A percentile compares a stretch with the other conserved stretches of the same genome.
phyloP scores from a whole-genome alignment of 2,113 vertebrate genomes.

The Syrmaticus mikado region DNA sequence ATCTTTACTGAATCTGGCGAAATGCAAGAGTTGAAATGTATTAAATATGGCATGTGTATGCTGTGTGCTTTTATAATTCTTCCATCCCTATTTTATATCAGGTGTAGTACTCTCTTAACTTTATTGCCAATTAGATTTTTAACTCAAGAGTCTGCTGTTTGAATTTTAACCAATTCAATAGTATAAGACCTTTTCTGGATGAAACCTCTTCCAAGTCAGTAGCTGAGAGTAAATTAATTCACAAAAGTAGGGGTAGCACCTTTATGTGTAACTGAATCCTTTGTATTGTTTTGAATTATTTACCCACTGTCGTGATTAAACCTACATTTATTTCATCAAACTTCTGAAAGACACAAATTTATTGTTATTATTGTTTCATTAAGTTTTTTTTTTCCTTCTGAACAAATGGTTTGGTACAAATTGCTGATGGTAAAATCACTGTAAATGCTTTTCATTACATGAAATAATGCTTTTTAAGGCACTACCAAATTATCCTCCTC shows the following conservation, averaged over 20 bases:
- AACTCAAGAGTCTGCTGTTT: background rate
- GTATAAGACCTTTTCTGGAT: background rate
- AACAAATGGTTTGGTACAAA: conserved; percentile 32
- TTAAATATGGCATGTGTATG: background rate
- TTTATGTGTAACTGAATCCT: background rate
- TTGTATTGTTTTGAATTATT: conserved; percentile 52
- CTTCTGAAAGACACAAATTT: conserved; percentile 29
- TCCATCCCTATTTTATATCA: background rate
- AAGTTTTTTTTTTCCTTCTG: background rate
- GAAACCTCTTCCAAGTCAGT: background rate
- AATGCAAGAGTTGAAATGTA: background rate
- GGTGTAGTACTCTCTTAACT: background rate
- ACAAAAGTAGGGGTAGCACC: background rate
- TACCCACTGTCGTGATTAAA: conserved; percentile 6
- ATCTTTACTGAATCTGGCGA: conserved; percentile 9
- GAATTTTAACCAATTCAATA: background rate
- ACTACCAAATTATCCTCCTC: conserved; percentile 47
- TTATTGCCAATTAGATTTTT: background rate
- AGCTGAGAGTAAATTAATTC: background rate
- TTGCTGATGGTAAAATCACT: conserved; percentile 27
- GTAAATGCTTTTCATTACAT: conserved; percentile 17
- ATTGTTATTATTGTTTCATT: background rate
- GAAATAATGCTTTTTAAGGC: conserved; percentile 44
- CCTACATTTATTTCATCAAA: conserved; percentile 46
- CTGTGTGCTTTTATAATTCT: background rate